A percentile compares a stretch with the other conserved stretches of the same genome.
phyloP scores from a whole-genome alignment of 2,797 vertebrate species.

The Otus scops region DNA sequence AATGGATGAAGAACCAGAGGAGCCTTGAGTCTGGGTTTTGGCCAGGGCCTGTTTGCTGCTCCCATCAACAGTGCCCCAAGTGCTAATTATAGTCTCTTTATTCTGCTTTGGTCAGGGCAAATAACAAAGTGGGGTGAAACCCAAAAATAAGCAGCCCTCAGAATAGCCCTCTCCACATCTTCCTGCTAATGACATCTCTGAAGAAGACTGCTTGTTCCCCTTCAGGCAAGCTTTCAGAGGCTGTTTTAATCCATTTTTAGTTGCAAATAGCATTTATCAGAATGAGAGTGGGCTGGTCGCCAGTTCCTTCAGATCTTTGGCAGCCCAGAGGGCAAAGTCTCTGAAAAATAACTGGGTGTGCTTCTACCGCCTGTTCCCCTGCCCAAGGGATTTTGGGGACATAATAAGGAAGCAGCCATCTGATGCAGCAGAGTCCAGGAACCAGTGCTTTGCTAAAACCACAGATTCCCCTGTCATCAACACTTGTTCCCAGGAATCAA shows the following conservation, averaged over 20 bases:
- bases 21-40: not conserved
- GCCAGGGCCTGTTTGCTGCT: not conserved
- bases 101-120: not conserved
- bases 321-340: constrained; percentile 1
- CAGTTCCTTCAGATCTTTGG: constrained; percentile 41
- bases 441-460: not conserved
- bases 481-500: constrained; percentile 6
- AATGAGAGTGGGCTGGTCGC: constrained; percentile 11
- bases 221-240: constrained; percentile 28
- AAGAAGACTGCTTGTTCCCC: constrained; percentile 33
- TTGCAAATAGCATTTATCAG: constrained; percentile 53
- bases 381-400: not conserved
- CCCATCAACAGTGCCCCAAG: not conserved
- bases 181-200: constrained; percentile 3
- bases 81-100: not conserved
- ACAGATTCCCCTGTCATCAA: not conserved
- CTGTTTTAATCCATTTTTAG: constrained; percentile 54
- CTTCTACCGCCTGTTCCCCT: not conserved
- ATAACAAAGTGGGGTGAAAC: constrained; percentile 20
- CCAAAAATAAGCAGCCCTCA: constrained; percentile 30
- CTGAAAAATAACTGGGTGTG: constrained; percentile 6
- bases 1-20: not conserved
- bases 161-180: constrained; percentile 14
- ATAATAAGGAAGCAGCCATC: not conserved
- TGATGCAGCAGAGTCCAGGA: constrained; percentile 3